phyloP scores from a whole-genome alignment of 2,113 vertebrate genomes.

The Pygoscelis adeliae region DNA sequence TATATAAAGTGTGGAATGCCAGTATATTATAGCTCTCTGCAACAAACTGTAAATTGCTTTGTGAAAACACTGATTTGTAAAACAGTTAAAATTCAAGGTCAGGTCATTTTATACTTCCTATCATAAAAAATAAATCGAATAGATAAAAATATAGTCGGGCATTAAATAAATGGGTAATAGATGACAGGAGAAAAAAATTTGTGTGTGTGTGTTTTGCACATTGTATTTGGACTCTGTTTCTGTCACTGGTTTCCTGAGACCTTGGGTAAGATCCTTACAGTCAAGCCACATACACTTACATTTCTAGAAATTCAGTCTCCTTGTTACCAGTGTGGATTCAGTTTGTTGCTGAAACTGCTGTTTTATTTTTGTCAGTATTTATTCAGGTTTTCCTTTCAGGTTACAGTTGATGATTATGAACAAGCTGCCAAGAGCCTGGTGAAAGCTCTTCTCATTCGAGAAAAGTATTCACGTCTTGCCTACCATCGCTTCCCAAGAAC shows the following conservation, averaged over 20 bases:
- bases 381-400: conserved; percentile 71
- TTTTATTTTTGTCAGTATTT: neutral
- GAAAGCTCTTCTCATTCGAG: conserved; percentile 89
- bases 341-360: neutral
- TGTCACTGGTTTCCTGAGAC: neutral
- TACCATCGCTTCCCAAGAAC: conserved; percentile 92
- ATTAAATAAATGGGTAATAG: neutral
- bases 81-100: neutral
- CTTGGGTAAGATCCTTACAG: neutral
- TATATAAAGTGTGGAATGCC: neutral
- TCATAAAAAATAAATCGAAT: neutral
- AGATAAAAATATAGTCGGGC: neutral
- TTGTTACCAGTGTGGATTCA: neutral
- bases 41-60: neutral
- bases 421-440: conserved; percentile 89
- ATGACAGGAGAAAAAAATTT: neutral
- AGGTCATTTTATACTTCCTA: neutral
- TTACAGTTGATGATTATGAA: conserved; percentile 95
- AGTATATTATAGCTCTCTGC: neutral
- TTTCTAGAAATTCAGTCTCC: neutral
- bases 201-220: neutral
- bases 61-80: neutral
- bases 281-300: neutral
- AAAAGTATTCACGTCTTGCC: conserved; percentile 91
- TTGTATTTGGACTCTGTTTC: neutral